Conservation (phyloP, 2,888 invertebrate genomes). For the Drepanosiphum platanoidis region DNA sequence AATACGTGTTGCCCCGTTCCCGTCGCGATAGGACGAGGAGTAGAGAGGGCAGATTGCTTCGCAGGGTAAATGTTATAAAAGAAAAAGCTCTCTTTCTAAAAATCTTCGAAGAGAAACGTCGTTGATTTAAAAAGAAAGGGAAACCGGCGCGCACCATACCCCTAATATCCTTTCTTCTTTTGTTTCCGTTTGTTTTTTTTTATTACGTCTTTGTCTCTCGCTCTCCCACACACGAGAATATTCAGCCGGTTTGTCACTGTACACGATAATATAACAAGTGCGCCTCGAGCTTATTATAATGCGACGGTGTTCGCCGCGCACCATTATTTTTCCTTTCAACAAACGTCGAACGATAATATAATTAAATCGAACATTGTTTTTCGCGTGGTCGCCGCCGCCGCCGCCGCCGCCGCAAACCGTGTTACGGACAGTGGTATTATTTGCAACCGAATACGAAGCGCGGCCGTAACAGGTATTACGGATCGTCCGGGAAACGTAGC, state of each 20-base stretch:
- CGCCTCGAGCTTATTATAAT: conserved; percentile 6
- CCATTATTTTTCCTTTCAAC: neutral
- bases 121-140: conserved; percentile 30
- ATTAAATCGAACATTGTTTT: no score
- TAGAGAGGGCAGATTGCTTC: conserved; percentile 24
- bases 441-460: no score
- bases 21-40: neutral
- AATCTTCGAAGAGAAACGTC: neutral
- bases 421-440: no score
- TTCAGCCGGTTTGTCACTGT: neutral
- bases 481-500: no score
- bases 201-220: neutral
- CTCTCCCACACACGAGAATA: neutral
- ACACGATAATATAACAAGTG: neutral
- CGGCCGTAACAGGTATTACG: no score
- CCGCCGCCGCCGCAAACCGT: no score
- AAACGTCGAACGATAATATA: no score
- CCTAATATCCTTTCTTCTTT: neutral
- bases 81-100: neutral
- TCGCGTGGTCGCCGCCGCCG: no score
- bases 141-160: neutral
- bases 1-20: neutral
- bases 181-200: neutral
- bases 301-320: neutral
- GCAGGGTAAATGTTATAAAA: conserved; percentile 24